phyloP scores from a whole-genome alignment of 1,140 invertebrate genomes.

The Neodiprion fabricii region DNA sequence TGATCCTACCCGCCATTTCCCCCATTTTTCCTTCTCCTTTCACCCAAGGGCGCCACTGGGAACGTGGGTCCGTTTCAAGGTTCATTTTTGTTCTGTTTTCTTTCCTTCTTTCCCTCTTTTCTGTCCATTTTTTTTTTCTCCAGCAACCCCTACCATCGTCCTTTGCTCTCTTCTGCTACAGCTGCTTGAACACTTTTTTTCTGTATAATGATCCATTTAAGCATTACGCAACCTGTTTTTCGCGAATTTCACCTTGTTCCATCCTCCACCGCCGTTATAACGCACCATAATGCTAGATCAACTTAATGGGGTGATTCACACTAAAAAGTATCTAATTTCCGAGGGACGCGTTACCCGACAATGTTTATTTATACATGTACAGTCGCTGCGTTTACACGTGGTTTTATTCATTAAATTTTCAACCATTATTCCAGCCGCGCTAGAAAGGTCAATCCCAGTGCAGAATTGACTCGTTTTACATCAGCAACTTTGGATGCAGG shows the following conservation, averaged over 20 bases:
- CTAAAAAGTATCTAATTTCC: too few relatives aligned
- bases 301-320: too few relatives aligned
- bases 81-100: neutral
- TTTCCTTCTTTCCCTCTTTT: too few relatives aligned
- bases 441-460: too few relatives aligned
- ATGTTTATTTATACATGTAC: too few relatives aligned
- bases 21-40: neutral
- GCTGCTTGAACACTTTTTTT: neutral
- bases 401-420: too few relatives aligned
- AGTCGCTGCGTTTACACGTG: too few relatives aligned
- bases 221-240: neutral
- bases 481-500: too few relatives aligned
- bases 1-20: neutral
- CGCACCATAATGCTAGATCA: too few relatives aligned
- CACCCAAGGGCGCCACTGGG: neutral
- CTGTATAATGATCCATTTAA: neutral
- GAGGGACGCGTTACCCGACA: too few relatives aligned
- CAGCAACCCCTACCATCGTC: neutral
- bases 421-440: too few relatives aligned
- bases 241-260: neutral
- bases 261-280: neutral
- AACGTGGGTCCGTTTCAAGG: slow-evolving; percentile 6
- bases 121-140: neutral
- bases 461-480: too few relatives aligned
- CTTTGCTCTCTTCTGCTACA: neutral